Evolutionary conservation across 1,140 invertebrate genomes (phyloP).

Genomic region (Sweltsa coloradensis): DNA sequence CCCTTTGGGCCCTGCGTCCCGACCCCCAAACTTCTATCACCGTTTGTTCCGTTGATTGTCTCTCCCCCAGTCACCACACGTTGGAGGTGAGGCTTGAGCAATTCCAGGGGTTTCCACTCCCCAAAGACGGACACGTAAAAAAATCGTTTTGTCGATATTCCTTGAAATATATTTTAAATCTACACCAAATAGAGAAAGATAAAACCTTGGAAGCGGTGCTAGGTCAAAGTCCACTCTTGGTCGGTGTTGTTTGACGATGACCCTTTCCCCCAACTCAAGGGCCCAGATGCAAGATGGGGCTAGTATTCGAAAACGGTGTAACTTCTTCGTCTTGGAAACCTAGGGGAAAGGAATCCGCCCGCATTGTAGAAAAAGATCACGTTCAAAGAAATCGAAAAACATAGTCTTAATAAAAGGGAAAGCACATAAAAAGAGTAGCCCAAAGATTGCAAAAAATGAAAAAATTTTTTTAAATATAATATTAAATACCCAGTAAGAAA

Average conservation of each 20-base stretch:
- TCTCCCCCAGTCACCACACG: slow-evolving; percentile 69
- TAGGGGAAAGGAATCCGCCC: slow-evolving; percentile 48
- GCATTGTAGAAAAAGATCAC: slow-evolving; percentile 54
- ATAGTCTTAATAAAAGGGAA: no score
- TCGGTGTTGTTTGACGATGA: slow-evolving; percentile 55
- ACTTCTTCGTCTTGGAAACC: slow-evolving; percentile 63
- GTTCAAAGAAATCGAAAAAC: slow-evolving; percentile 28
- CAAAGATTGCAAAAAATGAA: no score
- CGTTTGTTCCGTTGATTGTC: slow-evolving; percentile 64
- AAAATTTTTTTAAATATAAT: no score
- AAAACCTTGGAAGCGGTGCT: slow-evolving; percentile 45
- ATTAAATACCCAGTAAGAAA: no score
- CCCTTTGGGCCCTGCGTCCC: slow-evolving; percentile 65
- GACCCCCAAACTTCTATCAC: slow-evolving; percentile 50
- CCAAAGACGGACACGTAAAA: slow-evolving; percentile 53
- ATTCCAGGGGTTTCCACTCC: slow-evolving; percentile 57
- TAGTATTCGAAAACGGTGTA: slow-evolving; percentile 58
- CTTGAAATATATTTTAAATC: neutral
- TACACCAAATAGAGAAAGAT: slow-evolving; percentile 12
- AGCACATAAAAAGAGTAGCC: no score
- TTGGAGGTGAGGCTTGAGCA: slow-evolving; percentile 66
- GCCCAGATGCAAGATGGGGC: slow-evolving; percentile 68
- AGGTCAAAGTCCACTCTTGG: slow-evolving; percentile 49
- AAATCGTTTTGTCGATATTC: neutral
- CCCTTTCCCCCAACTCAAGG: slow-evolving; percentile 57